These are phyloP conservation scores for Falco berigora DNA, from an alignment of 2,797 vertebrate species.

Conservation along the genomic window DNA sequence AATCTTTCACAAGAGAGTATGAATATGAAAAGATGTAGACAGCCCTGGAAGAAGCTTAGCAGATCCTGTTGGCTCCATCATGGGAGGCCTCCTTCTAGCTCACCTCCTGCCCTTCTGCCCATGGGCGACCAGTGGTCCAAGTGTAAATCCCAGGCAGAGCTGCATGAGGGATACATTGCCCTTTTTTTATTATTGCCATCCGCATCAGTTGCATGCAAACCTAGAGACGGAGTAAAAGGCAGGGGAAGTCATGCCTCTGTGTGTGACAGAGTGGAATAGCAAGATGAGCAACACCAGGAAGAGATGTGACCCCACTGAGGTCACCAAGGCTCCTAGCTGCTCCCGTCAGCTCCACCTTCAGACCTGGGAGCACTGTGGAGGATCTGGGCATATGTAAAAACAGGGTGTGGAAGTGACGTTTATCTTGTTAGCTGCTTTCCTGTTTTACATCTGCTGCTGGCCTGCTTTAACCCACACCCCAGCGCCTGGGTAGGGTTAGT, in stretches of 20 bases:
- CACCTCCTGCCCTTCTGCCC: background rate
- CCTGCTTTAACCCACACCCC: background rate
- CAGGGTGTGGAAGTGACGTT: background rate
- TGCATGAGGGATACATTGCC: background rate
- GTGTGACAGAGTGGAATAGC: background rate
- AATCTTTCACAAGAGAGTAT: background rate
- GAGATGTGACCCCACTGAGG: background rate
- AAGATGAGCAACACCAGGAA: background rate
- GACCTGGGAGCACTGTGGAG: background rate
- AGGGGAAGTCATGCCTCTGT: background rate
- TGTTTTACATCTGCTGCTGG: background rate
- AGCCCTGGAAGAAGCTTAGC: background rate
- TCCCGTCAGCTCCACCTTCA: rapidly evolving
- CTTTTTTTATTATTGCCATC: background rate
- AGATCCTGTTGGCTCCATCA: background rate
- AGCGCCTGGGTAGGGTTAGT: background rate
- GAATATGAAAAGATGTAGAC: background rate
- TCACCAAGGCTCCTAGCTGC: background rate
- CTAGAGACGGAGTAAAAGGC: background rate
- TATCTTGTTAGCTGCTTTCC: background rate
- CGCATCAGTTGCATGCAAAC: background rate
- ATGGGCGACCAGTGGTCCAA: rapidly evolving
- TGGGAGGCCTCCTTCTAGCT: background rate
- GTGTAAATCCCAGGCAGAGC: background rate
- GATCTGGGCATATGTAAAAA: background rate